A percentile compares a stretch with the other conserved stretches of the same genome.
phyloP scores from a whole-genome alignment of 2,113 vertebrate genomes.

The Chauna torquata region DNA sequence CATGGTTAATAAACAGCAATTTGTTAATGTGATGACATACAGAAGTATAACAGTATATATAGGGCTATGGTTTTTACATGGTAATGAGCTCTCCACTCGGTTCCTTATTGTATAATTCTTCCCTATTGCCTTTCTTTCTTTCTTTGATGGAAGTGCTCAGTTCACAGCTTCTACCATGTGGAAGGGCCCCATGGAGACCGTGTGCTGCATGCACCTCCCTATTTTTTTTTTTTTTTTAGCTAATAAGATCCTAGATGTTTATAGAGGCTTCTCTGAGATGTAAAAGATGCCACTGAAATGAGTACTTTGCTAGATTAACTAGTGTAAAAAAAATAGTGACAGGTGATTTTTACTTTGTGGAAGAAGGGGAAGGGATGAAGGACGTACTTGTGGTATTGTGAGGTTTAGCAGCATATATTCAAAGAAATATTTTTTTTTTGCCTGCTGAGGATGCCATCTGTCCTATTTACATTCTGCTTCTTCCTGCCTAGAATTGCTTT shows the following conservation, averaged over 20 bases:
- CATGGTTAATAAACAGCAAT: conserved; percentile 67
- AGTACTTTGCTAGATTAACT: conserved; percentile 65
- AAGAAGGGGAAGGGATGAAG: neutral
- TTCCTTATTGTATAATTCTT: conserved; percentile 53
- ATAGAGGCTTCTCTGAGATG: conserved; percentile 59
- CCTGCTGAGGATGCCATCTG: neutral
- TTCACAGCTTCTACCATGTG: conserved; percentile 52
- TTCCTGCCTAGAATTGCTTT: conserved; percentile 32
- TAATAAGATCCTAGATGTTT: conserved; percentile 67
- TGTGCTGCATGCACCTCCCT: neutral
- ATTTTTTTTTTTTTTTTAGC: conserved; percentile 29
- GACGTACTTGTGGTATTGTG: conserved; percentile 2
- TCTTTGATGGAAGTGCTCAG: conserved; percentile 47
- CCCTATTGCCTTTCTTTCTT: conserved; percentile 26
- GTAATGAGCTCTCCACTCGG: conserved; percentile 25
- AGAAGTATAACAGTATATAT: conserved; percentile 33
- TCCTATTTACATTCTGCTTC: conserved; percentile 20
- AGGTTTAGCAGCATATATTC: conserved; percentile 28
- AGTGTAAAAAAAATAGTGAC: conserved; percentile 40
- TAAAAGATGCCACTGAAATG: conserved; percentile 65
- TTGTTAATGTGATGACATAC: conserved; percentile 42
- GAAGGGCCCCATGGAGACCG: conserved; percentile 66
- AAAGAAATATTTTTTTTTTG: neutral
- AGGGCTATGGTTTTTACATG: conserved; percentile 51
- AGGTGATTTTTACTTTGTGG: conserved; percentile 46